phyloP scores from a whole-genome alignment of 2,113 vertebrate species.

The Prietella phreatophila region DNA sequence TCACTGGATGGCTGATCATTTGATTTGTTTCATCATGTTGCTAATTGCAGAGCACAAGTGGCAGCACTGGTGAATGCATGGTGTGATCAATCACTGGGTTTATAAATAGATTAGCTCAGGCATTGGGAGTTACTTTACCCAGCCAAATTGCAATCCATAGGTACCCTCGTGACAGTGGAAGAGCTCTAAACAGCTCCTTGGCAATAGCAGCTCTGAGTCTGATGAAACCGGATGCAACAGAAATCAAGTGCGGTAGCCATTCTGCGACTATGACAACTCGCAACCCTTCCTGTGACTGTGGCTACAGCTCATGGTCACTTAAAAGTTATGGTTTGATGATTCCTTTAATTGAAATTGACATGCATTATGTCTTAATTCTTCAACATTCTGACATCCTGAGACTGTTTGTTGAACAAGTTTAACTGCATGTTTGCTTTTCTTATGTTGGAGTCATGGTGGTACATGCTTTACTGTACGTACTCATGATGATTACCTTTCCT shows the following conservation, averaged over 20 bases:
- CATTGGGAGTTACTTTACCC: conserved; percentile 32
- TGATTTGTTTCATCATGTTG: conserved; percentile 2
- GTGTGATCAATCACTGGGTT: conserved; percentile 40
- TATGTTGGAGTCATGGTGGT: background rate
- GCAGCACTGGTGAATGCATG: conserved; percentile 4
- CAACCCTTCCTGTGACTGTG: background rate
- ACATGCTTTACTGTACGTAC: background rate
- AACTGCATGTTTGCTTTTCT: background rate
- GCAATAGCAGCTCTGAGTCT: conserved; percentile 32
- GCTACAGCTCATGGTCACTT: background rate
- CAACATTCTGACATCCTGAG: background rate
- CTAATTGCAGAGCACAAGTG: conserved; percentile 13
- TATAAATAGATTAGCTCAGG: conserved; percentile 45
- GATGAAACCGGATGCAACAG: conserved; percentile 40
- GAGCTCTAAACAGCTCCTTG: conserved; percentile 40
- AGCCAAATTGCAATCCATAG: conserved; percentile 30
- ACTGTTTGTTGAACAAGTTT: background rate
- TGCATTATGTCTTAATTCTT: background rate
- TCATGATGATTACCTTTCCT: background rate
- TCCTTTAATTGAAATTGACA: background rate
- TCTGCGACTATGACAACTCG: background rate
- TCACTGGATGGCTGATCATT: conserved; percentile 1
- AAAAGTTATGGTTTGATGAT: background rate
- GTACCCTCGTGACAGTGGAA: conserved; percentile 31
- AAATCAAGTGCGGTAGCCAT: conserved; percentile 5